A percentile compares a stretch with the other conserved stretches of the same genome.
Evolutionary conservation across 2,113 vertebrate genomes (phyloP).

Genomic region (Procavia capensis): DNA sequence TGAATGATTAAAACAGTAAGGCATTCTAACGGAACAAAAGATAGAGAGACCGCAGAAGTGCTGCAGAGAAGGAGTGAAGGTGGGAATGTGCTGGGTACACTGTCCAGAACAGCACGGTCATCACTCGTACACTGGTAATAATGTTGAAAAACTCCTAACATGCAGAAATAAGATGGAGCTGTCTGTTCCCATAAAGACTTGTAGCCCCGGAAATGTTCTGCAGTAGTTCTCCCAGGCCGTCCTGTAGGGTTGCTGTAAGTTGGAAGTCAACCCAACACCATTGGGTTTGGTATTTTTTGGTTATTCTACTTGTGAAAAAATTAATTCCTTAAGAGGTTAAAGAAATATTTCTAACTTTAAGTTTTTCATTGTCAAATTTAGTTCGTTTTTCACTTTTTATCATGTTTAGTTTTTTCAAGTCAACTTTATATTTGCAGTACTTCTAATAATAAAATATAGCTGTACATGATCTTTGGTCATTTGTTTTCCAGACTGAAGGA

Average conservation of each 20-base stretch:
- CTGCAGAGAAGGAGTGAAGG: background rate
- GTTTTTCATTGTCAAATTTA: background rate
- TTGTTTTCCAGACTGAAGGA: background rate
- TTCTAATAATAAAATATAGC: background rate
- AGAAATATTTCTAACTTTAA: background rate
- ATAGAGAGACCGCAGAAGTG: rapidly evolving
- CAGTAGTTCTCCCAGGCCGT: too few relatives aligned
- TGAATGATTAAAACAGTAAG: background rate
- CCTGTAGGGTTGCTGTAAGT: too few relatives aligned
- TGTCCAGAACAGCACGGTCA: background rate
- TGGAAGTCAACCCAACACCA: too few relatives aligned
- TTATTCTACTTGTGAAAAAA: background rate
- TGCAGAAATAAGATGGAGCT: too few relatives aligned
- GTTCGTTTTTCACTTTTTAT: background rate
- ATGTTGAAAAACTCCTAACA: background rate
- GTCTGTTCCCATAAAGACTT: too few relatives aligned
- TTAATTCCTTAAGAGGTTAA: background rate
- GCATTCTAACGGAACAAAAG: background rate
- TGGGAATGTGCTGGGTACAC: rapidly evolving
- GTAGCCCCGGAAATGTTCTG: too few relatives aligned
- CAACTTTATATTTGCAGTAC: background rate
- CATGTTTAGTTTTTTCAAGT: background rate
- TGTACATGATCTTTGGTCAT: background rate
- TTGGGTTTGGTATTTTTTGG: too few relatives aligned
- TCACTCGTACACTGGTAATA: background rate